Conservation (phyloP, 2,797 vertebrate species). For the Babyrousa celebensis region DNA sequence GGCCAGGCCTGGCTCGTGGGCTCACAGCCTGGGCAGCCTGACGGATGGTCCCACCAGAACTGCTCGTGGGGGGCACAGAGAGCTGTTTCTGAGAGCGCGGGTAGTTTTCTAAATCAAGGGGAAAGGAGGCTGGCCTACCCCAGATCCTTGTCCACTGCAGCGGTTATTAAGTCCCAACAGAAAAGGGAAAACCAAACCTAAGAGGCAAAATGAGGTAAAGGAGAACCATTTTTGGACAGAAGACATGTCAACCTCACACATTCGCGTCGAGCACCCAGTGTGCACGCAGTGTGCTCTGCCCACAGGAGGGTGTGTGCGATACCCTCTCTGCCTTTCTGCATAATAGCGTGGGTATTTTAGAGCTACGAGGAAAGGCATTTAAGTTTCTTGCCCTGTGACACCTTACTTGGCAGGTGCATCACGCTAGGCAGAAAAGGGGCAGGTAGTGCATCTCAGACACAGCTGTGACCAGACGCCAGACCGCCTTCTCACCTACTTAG, state of each 20-base stretch:
- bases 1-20: not conserved
- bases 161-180: not conserved
- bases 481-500: not conserved
- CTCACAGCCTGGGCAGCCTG: not conserved
- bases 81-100: not conserved
- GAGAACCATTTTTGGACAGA: not conserved
- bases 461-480: not conserved
- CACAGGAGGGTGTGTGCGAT: not conserved
- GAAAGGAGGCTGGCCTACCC: not conserved
- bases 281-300: not conserved
- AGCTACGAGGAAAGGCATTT: not conserved
- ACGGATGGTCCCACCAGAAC: not conserved
- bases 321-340: not conserved
- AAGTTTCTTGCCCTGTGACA: not conserved
- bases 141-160: not conserved
- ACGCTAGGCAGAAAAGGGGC: not conserved
- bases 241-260: slow-evolving; percentile 37
- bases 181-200: not conserved
- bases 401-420: not conserved
- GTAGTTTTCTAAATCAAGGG: not conserved
- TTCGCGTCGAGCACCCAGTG: slow-evolving; percentile 26
- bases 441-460: not conserved
- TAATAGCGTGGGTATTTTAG: slow-evolving; percentile 12
- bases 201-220: slow-evolving; percentile 19
- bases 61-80: not conserved